Percentiles rank a stretch among this genome's conserved stretches.
Conservation (phyloP, 2,113 vertebrate species). For the Sceloporus tristichus region DNA sequence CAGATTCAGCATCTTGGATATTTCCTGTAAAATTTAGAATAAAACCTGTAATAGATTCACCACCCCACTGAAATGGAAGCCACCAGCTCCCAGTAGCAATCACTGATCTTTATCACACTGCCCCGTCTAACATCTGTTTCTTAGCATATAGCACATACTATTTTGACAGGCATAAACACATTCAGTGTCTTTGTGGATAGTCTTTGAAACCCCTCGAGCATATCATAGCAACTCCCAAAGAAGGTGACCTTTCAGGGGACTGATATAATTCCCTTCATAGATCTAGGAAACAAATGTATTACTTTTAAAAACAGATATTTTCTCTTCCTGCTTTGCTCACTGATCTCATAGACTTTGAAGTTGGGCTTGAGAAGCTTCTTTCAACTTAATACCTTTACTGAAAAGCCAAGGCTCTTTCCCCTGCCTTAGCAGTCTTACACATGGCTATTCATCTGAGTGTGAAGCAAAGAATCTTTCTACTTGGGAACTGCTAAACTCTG, state of each 20-base stretch:
- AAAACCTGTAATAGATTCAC: too few species aligned
- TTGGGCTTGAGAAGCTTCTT: conserved; percentile 34
- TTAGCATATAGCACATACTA: conserved; percentile 5
- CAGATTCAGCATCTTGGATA: too few species aligned
- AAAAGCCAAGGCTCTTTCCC: not conserved
- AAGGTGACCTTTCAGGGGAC: conserved; percentile 36
- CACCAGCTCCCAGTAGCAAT: too few species aligned
- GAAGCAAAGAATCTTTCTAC: not conserved
- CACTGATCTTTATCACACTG: not conserved
- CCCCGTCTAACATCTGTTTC: too few species aligned
- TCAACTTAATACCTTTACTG: not conserved
- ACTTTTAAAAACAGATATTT: not conserved
- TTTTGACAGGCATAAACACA: conserved; percentile 54
- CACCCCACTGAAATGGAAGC: too few species aligned
- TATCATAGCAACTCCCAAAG: conserved; percentile 2
- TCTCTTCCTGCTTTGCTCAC: not conserved
- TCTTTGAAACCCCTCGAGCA: conserved; percentile 56
- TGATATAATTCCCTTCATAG: conserved; percentile 30
- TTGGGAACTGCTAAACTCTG: not conserved
- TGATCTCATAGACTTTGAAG: conserved; percentile 8
- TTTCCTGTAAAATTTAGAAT: too few species aligned
- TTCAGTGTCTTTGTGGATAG: conserved; percentile 50
- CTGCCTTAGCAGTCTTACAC: not conserved
- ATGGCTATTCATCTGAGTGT: not conserved
- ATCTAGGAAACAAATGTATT: not conserved